Evolutionary conservation across 37 sponge, comb jelly and placozoan genomes (phyloP).

Genomic region (Mnemiopsis leidyi): DNA sequence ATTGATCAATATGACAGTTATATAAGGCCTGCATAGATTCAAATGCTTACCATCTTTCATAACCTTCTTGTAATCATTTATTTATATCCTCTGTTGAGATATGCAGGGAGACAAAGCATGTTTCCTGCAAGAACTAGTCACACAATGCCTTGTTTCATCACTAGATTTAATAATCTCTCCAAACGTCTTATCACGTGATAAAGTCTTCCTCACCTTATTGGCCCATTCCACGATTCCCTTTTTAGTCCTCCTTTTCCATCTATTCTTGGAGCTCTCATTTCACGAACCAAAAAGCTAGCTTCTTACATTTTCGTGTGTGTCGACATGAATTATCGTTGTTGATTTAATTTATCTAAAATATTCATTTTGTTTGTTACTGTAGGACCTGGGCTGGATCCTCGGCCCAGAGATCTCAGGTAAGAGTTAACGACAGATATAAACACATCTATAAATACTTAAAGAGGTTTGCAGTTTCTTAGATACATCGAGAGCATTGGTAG

Average conservation of each 20-base stretch:
- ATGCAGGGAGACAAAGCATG: background rate
- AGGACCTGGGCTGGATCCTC: background rate
- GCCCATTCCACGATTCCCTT: background rate
- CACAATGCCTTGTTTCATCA: background rate
- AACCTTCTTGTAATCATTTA: background rate
- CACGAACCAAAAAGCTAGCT: background rate
- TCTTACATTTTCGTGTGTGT: background rate
- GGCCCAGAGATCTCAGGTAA: background rate
- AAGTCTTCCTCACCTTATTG: background rate
- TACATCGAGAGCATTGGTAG: no score
- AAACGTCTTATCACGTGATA: background rate
- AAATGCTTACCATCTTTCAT: no score
- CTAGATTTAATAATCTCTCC: background rate
- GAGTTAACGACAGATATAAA: no score
- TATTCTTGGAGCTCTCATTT: background rate
- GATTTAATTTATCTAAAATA: background rate
- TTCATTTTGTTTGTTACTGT: background rate
- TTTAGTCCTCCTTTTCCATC: background rate
- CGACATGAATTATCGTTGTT: background rate
- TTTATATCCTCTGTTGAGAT: background rate
- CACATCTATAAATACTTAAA: no score
- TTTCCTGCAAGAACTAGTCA: background rate
- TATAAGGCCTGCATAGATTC: no score
- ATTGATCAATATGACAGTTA: no score
- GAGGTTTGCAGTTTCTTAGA: no score